Evolutionary conservation across 2,797 vertebrate genomes (phyloP), one percentile per base, ranked within the genome.

Genomic region (Pseudomugil tenellus): DNA sequence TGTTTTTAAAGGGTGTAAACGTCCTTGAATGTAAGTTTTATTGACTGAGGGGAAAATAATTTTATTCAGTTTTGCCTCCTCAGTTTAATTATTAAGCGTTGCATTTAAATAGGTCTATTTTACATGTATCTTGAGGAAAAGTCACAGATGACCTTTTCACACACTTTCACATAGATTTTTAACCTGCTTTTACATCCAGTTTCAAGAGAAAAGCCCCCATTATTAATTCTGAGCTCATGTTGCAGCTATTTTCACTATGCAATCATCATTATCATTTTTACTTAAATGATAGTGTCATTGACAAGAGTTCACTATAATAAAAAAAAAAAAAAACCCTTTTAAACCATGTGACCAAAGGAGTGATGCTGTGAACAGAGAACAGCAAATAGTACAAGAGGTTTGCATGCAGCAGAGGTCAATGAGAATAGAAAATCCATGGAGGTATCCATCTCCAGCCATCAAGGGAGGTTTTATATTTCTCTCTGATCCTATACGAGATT

Each of bases 141-240:
- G 62, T 60, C 35, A 11, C 5, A 17, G 29, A 16, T 55, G 63
- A 61, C n/a, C 14, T 13, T 43, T 56, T 71, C 41, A 37, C 51
- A 58, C 67, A 54, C 43, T 81, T 66, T 51, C 59, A 79, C 81
- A 72, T 83, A 68, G 49, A 70, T 41, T 77, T 63, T 63, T 56
- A 35, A 73, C 49, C 48, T 60, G 53, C 49, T 61, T 25, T 59
- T 16, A 72, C 62, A 81, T 67, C 64, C 26, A 62, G 49, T 62
- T 73, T 74, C n/a, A 46, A 77, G 70, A 71, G 67, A 72, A 72
- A 58, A 16, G 26, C 41, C 53, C 58, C 59, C 26, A 21, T 53
- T 60, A 25, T 71, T 72, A 16, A 72, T 48, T 62, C 34, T 6
- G 35, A 64, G 46, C 19, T 65, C 41, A 19, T 28, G 35, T 48